Conservation (phyloP, 2,797 vertebrate species). For the Phoebastria nigripes region DNA sequence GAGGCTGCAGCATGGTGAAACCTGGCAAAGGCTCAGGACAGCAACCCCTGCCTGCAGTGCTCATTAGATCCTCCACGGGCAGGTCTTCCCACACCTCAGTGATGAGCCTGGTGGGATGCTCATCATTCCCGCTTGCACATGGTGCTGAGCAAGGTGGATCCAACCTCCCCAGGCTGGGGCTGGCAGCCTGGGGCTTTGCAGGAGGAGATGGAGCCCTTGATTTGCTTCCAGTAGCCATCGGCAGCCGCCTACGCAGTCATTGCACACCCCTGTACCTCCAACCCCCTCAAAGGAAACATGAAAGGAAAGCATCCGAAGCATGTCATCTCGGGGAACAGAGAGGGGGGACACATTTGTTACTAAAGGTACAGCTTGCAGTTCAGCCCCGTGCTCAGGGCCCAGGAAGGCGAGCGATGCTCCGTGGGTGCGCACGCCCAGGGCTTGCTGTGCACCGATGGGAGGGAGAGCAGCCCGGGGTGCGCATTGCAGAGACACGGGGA, state of each 20-base stretch:
- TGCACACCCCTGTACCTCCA: background rate
- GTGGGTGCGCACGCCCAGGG: background rate
- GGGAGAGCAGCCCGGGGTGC: background rate
- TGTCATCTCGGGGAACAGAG: fast-evolving
- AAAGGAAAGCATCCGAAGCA: background rate
- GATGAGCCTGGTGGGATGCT: background rate
- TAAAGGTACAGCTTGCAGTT: background rate
- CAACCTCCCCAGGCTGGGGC: background rate
- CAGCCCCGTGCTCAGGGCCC: background rate
- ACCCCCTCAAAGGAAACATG: background rate
- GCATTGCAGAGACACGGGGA: fast-evolving
- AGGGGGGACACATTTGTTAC: fast-evolving
- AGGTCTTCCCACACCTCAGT: background rate
- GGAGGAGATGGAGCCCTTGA: background rate
- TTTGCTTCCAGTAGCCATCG: background rate
- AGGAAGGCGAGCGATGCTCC: background rate
- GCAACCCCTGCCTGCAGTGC: background rate
- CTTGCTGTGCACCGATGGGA: fast-evolving
- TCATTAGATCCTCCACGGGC: fast-evolving
- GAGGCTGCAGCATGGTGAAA: background rate
- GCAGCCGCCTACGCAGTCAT: background rate
- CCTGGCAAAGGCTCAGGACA: background rate
- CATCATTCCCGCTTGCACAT: fast-evolving
- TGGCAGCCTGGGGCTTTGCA: background rate
- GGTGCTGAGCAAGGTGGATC: background rate